Conservation (phyloP, 2,888 invertebrate species). For the Pardosa pseudoannulata region DNA sequence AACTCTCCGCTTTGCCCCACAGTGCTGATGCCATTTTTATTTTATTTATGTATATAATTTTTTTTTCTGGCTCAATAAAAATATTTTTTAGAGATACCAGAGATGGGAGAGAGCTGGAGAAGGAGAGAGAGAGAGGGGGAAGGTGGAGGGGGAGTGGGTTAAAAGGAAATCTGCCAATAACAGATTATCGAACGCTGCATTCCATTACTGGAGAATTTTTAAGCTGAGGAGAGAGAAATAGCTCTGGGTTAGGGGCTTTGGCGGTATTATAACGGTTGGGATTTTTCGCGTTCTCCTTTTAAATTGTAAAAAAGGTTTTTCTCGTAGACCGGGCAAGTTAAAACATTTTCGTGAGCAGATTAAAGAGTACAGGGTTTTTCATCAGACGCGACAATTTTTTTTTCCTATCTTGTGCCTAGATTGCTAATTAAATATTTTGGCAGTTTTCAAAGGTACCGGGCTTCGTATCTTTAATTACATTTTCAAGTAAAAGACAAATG, state of each 20-base stretch:
- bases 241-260: constrained; percentile 9
- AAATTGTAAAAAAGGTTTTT: background rate
- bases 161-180: constrained; percentile 63
- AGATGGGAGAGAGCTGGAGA: too few species aligned
- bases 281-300: background rate
- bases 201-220: constrained; percentile 40
- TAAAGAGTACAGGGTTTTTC: background rate
- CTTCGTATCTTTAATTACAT: constrained; percentile 7
- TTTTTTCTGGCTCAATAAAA: background rate
- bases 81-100: constrained; percentile 10
- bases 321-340: background rate
- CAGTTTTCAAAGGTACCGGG: too few species aligned
- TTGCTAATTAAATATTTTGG: constrained; percentile 7
- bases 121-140: too few species aligned
- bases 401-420: too few species aligned
- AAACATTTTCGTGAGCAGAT: background rate
- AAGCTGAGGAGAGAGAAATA: background rate
- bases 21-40: background rate
- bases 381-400: constrained; percentile 10
- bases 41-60: background rate
- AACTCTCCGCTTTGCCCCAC: too few species aligned
- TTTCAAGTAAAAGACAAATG: background rate
- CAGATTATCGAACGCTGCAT: constrained; percentile 54
- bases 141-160: too few species aligned
- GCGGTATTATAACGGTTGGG: constrained; percentile 4